A percentile compares a stretch with the other conserved stretches of the same genome.
Evolutionary conservation across 2,888 invertebrate genomes (phyloP).

Genomic region (Plebejus melissa): DNA sequence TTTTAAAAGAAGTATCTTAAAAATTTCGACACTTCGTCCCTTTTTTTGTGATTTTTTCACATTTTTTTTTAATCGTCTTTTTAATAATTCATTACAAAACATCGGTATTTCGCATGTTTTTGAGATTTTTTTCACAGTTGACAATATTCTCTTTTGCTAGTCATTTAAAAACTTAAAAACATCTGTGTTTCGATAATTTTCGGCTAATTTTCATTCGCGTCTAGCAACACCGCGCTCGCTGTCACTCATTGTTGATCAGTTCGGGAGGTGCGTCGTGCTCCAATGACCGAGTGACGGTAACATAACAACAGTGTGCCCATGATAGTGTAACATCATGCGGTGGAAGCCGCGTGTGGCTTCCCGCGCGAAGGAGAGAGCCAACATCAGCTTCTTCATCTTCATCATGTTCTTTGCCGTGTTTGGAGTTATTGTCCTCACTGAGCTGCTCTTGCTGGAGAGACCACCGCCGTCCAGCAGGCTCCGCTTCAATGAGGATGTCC

Average conservation of each 20-base stretch:
- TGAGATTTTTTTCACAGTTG: too few species aligned
- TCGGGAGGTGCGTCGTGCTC: constrained; percentile 48
- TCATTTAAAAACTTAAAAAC: not conserved
- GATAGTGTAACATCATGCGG: constrained; percentile 60
- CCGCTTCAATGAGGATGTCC: constrained; percentile 85
- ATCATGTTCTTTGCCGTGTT: constrained; percentile 94
- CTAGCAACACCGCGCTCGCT: not conserved
- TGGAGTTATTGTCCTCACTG: constrained; percentile 91
- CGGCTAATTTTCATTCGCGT: not conserved
- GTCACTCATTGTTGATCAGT: constrained; percentile 34
- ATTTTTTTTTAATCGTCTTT: too few species aligned
- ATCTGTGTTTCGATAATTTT: not conserved
- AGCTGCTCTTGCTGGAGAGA: constrained; percentile 82
- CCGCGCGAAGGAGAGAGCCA: constrained; percentile 87
- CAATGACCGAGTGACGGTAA: constrained; percentile 44
- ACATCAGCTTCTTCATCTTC: constrained; percentile 93
- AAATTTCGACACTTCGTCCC: too few species aligned
- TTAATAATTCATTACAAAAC: too few species aligned
- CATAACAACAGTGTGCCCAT: constrained; percentile 11
- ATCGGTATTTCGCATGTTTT: too few species aligned
- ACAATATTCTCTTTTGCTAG: too few species aligned
- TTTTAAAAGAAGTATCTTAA: too few species aligned
- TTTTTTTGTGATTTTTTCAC: too few species aligned
- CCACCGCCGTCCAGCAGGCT: constrained; percentile 52
- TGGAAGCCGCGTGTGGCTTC: constrained; percentile 72